Percentiles rank a stretch among this genome's conserved stretches.
Evolutionary conservation across 2,888 invertebrate genomes (phyloP).

Genomic region (Caradrina clavipalpis): DNA sequence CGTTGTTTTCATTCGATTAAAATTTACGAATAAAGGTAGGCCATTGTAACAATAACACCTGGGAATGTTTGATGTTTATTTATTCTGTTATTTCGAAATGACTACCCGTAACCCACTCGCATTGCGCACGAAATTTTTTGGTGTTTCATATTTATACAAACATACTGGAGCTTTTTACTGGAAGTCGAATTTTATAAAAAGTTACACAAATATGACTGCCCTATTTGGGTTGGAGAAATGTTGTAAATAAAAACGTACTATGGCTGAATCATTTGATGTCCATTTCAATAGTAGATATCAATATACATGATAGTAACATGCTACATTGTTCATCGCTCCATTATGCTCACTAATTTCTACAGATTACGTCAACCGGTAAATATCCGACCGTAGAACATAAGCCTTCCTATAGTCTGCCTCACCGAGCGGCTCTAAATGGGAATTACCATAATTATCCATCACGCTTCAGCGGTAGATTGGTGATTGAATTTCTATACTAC

Average conservation of each 20-base stretch:
- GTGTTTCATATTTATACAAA: conserved; percentile 39
- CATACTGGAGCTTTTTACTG: conserved; percentile 26
- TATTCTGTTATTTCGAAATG: conserved; percentile 47
- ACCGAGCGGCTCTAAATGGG: conserved; percentile 40
- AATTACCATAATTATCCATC: conserved; percentile 54
- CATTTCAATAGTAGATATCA: not conserved
- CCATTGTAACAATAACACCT: conserved; percentile 47
- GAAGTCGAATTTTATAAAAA: conserved; percentile 18
- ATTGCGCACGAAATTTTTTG: conserved; percentile 33
- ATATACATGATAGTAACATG: not conserved
- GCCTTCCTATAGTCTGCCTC: conserved; percentile 26
- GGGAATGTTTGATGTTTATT: conserved; percentile 48
- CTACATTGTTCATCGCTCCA: not conserved
- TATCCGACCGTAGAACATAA: conserved; percentile 35
- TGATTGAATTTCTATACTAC: conserved; percentile 34
- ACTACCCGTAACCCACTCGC: conserved; percentile 25
- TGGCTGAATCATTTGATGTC: not conserved
- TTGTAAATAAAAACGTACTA: not conserved
- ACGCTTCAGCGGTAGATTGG: conserved; percentile 35
- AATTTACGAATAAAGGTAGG: conserved; percentile 55
- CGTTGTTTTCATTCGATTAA: conserved; percentile 62
- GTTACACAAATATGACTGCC: conserved; percentile 13
- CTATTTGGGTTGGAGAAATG: conserved; percentile 15
- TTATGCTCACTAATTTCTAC: conserved; percentile 24
- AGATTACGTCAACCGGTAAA: conserved; percentile 49